Evolutionary conservation across 2,888 invertebrate genomes (phyloP).

Genomic region (Peribatodes rhomboidaria): DNA sequence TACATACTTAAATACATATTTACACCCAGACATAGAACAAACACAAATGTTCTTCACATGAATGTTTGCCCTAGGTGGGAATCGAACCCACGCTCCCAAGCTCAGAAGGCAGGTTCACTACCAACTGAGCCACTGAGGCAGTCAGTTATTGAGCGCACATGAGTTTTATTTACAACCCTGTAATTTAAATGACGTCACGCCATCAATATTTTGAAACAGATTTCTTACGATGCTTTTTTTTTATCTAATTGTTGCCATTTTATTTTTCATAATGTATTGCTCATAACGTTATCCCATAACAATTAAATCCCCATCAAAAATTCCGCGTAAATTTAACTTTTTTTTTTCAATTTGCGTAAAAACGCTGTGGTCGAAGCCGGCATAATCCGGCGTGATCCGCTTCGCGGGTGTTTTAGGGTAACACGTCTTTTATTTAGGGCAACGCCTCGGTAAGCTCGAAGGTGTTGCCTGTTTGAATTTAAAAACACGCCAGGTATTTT

Average conservation of each 20-base stretch:
- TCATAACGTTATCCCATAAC: not conserved
- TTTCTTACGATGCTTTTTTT: no score
- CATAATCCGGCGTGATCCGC: slow-evolving; percentile 53
- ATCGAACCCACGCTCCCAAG: no score
- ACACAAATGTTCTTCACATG: no score
- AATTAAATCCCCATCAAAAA: slow-evolving; percentile 8
- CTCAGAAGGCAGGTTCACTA: no score
- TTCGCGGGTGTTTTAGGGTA: slow-evolving; percentile 38
- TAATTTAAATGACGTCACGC: no score
- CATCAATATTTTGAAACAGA: no score
- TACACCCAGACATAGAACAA: no score
- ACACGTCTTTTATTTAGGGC: slow-evolving; percentile 39
- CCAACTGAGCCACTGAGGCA: no score
- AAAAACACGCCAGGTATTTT: not conserved
- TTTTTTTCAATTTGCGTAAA: slow-evolving; percentile 37
- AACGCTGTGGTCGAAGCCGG: slow-evolving; percentile 52
- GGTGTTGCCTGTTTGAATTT: slow-evolving; percentile 15
- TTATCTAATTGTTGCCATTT: not conserved
- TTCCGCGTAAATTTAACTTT: slow-evolving; percentile 3
- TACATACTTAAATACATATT: no score
- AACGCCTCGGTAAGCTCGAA: slow-evolving; percentile 16
- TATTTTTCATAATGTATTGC: not conserved
- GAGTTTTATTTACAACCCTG: no score
- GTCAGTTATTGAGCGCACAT: no score
- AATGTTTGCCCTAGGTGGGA: no score